Base-by-base conservation (phyloP, 2,113 vertebrate genomes). In the Gymnogyps californianus region DNA sequence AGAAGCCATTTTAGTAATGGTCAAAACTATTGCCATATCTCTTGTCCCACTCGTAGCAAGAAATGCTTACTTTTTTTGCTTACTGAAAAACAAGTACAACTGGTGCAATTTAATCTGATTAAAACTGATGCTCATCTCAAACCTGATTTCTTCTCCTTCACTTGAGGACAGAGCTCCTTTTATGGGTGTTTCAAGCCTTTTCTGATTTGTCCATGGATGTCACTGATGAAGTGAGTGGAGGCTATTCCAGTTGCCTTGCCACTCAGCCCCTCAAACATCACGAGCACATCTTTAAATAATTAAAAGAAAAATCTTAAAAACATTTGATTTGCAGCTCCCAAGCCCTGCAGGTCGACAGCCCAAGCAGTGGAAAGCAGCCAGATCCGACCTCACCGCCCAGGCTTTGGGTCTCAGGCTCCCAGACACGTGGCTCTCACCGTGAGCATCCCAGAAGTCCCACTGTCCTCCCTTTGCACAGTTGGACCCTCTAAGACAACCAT, bases 201-300 rank as follows among this genome's bases (percentile, higher is more conserved):
- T 49, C 19, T 29, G 10, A 18, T 36, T 49, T 22, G 4, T 18
- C 34, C 1, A 0, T 2, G 12, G 46, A 9, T 20, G 11, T 26
- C 38, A 22, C 54, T 3, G 16, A 57, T 34, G 16, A 64, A 26
- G 7, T 2, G 9, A 58, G 18, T 2, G 17, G 10, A 42, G 6
- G 8, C 9, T 28, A 2, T 6, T 54, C 18, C 20, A 52, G 5
- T 19, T 59, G 11, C 36, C 26, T 26, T 13, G 7, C 6, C 61
- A 25, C 69, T 87, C 55, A 66, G 40, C 36, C 22, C 61, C 49
- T 59, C 64, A 40, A 38, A 34, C 19, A 61, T 24, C 62, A 59
- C 0, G 0, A 77, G 7, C 7, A 22, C 17, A 7, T 24, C 8
- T 44, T 66, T 28, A 54, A 85, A 71, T 2, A 31, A 51, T 34